phyloP scores from a whole-genome alignment of 2,113 vertebrate genomes.

The Indicator indicator region DNA sequence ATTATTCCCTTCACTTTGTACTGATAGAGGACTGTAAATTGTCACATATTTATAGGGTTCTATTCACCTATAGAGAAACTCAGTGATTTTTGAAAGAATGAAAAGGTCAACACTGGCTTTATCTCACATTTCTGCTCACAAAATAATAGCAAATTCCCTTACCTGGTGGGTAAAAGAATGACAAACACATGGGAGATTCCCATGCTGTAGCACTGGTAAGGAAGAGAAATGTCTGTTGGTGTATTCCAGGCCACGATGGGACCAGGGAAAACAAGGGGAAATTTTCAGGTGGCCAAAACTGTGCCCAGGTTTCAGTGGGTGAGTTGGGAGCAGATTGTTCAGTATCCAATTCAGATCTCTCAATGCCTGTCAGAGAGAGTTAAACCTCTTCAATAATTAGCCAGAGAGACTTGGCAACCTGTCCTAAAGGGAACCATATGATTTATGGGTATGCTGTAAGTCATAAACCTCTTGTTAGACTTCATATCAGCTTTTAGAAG shows the following conservation, averaged over 20 bases:
- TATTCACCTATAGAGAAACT: not conserved
- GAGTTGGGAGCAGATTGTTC: not conserved
- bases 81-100: not conserved
- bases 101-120: not conserved
- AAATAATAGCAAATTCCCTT: not conserved
- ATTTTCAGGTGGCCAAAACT: not conserved
- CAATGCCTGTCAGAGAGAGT: not conserved
- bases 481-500: not conserved
- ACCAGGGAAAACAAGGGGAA: not conserved
- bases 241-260: not conserved
- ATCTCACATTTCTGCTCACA: not conserved
- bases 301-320: not conserved
- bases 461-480: not conserved
- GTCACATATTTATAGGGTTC: not conserved
- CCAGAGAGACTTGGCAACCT: not conserved
- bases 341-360: not conserved
- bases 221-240: not conserved
- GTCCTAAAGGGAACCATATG: not conserved
- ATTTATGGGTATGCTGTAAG: not conserved
- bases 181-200: not conserved
- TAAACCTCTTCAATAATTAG: not conserved
- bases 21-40: not conserved
- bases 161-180: not conserved
- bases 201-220: accelerated
- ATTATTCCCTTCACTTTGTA: not conserved